Evolutionary conservation across 1,140 invertebrate species (phyloP).

Genomic region (Pogonognathellus flavescens): DNA sequence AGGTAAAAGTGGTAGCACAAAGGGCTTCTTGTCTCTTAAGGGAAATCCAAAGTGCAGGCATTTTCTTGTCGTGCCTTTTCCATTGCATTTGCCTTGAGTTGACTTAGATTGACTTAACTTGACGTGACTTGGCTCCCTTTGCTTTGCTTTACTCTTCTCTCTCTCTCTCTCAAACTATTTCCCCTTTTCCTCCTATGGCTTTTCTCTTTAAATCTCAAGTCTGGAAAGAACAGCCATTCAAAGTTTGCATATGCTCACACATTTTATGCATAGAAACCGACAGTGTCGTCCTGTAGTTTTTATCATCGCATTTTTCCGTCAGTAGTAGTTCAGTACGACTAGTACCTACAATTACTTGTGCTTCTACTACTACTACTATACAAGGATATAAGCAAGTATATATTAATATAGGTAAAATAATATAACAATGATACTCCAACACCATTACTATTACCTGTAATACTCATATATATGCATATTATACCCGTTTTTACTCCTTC

Average conservation of each 20-base stretch:
- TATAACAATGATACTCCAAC: too few species aligned
- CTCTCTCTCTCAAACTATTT: neutral
- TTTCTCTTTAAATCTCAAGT: conserved; percentile 17
- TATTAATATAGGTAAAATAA: too few species aligned
- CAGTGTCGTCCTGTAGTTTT: neutral
- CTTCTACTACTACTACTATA: too few species aligned
- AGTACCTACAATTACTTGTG: neutral
- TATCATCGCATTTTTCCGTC: neutral
- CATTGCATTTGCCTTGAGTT: conserved; percentile 43
- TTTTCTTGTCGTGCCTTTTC: conserved; percentile 46
- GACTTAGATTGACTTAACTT: conserved; percentile 49
- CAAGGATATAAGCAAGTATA: too few species aligned
- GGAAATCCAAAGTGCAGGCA: conserved; percentile 47
- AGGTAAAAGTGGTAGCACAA: conserved; percentile 48
- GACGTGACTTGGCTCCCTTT: conserved; percentile 21
- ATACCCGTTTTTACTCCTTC: too few species aligned
- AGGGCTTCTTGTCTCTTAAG: conserved; percentile 46
- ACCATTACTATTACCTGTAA: too few species aligned
- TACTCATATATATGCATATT: too few species aligned
- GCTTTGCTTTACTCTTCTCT: conserved; percentile 43
- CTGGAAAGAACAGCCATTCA: neutral
- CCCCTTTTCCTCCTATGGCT: neutral
- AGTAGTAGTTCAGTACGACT: neutral
- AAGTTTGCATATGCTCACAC: conserved; percentile 28
- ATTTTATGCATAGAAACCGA: conserved; percentile 7